Percentiles rank a stretch among this genome's conserved stretches.
Evolutionary conservation across 2,888 invertebrate species (phyloP).

Genomic region (Phyto melanocephala): DNA sequence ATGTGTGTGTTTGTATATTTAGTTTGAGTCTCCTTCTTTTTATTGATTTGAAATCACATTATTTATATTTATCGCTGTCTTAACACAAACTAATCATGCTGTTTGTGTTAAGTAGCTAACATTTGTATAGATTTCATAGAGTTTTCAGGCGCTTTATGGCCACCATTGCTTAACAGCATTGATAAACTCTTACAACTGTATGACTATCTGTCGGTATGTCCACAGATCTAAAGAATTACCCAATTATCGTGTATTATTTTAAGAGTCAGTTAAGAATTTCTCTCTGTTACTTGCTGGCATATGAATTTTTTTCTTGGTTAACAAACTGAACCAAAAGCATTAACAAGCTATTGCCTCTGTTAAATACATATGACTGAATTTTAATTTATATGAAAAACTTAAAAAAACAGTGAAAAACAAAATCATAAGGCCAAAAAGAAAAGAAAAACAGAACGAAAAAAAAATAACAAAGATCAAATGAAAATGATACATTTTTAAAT

Average conservation of each 20-base stretch:
- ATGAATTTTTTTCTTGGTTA: neutral
- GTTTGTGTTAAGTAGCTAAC: slow-evolving; percentile 52
- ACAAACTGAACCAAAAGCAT: slow-evolving; percentile 34
- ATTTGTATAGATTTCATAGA: slow-evolving; percentile 31
- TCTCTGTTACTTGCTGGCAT: neutral
- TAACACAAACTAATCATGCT: slow-evolving; percentile 56
- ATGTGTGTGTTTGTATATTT: slow-evolving; percentile 3
- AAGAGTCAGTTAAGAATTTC: slow-evolving; percentile 32
- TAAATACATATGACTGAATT: slow-evolving; percentile 32
- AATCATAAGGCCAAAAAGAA: neutral
- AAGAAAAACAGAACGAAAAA: neutral
- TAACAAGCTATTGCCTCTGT: slow-evolving; percentile 46
- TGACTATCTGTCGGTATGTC: too few relatives aligned
- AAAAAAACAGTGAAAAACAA: slow-evolving; percentile 7
- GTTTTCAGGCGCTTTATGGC: slow-evolving; percentile 23
- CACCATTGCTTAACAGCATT: neutral
- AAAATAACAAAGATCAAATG: slow-evolving; percentile 16
- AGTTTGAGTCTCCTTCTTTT: slow-evolving; percentile 32
- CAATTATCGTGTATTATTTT: slow-evolving; percentile 34
- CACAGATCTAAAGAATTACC: neutral
- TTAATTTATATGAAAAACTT: slow-evolving; percentile 10
- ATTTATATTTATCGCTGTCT: slow-evolving; percentile 53
- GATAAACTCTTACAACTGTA: neutral
- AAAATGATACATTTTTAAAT: slow-evolving; percentile 47
- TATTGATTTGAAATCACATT: slow-evolving; percentile 55